Evolutionary conservation across 2,797 vertebrate genomes (phyloP).

Genomic region (Trachops cirrhosus): DNA sequence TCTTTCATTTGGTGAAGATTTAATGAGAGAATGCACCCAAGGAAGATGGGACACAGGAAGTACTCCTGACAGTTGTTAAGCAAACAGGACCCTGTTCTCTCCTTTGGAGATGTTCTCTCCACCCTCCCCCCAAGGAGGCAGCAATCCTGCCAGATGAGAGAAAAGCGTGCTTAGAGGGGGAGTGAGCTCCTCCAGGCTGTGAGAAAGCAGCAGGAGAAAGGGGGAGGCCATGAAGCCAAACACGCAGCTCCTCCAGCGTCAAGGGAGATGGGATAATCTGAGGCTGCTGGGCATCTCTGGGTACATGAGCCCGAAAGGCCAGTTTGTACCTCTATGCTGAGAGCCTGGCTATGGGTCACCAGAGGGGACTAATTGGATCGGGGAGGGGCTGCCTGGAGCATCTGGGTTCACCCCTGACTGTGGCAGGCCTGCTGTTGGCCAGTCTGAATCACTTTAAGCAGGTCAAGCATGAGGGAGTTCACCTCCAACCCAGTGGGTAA

Average conservation of each 20-base stretch:
- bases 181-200: neutral
- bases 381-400: rapidly evolving
- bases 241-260: neutral
- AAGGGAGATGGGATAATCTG: neutral
- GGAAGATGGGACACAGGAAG: neutral
- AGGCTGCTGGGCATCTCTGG: neutral
- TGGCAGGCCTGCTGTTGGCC: neutral
- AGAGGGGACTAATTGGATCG: neutral
- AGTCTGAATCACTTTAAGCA: neutral
- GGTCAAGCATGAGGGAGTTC: neutral
- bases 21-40: neutral
- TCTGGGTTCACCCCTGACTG: neutral
- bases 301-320: neutral
- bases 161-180: neutral
- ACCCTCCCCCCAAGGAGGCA: neutral
- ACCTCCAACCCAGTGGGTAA: neutral
- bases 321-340: neutral
- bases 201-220: neutral
- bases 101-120: neutral
- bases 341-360: neutral
- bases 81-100: neutral
- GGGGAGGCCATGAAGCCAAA: neutral
- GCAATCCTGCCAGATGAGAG: neutral
- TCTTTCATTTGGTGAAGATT: neutral
- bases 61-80: too few relatives aligned